phyloP scores from a whole-genome alignment of 2,797 vertebrate genomes.

The Spondyliosoma cantharus region DNA sequence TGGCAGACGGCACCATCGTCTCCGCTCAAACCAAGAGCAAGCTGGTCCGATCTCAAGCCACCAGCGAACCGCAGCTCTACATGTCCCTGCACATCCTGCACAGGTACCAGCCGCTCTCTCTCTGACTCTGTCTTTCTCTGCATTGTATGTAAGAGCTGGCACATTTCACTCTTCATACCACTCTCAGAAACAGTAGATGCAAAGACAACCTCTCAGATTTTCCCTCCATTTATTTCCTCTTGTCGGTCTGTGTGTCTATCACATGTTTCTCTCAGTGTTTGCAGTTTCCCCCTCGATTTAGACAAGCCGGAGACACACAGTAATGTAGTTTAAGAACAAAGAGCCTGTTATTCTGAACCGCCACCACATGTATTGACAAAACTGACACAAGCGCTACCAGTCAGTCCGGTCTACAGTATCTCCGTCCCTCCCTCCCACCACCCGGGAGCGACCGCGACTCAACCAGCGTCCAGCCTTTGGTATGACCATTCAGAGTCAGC shows the following conservation, averaged over 20 bases:
- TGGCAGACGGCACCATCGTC: conserved; percentile 93
- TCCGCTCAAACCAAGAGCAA: conserved; percentile 98
- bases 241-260: conserved; percentile 1
- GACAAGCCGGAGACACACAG: conserved; percentile 15
- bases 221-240: not conserved
- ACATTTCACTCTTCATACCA: too few relatives aligned
- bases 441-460: conserved; percentile 6
- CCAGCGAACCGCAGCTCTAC: conserved; percentile 95
- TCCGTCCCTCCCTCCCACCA: conserved; percentile 30
- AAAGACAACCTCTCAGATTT: not conserved
- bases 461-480: conserved; percentile 35
- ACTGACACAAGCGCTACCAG: conserved; percentile 51
- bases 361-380: conserved; percentile 25
- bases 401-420: conserved; percentile 42
- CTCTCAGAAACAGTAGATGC: not conserved
- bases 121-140: not conserved
- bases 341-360: conserved; percentile 38
- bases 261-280: conserved; percentile 30
- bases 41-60: conserved; percentile 90
- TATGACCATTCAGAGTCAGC: conserved; percentile 29
- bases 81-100: conserved; percentile 97
- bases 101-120: conserved; percentile 83
- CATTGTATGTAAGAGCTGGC: too few relatives aligned
- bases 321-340: conserved; percentile 47
- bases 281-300: conserved; percentile 10